These are phyloP conservation scores for Lydus trimaculatus DNA, from an alignment of 2,888 invertebrate species.

Conservation along the genomic window DNA sequence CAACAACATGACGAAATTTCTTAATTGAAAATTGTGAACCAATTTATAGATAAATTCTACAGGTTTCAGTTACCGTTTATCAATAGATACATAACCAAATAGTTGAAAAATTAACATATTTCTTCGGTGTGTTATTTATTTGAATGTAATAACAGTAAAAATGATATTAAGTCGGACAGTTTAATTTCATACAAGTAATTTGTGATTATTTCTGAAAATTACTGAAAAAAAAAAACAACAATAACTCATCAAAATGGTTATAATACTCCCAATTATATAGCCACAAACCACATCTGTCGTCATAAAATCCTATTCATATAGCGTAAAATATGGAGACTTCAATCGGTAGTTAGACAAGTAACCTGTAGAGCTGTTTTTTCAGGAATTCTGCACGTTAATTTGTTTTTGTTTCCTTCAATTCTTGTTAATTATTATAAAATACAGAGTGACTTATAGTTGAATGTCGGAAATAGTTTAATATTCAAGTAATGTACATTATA, in stretches of 20 bases:
- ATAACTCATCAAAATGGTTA: neutral
- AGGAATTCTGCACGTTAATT: neutral
- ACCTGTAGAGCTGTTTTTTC: neutral
- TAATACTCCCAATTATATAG: neutral
- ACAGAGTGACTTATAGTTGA: neutral
- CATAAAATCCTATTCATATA: neutral
- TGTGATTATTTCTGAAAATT: neutral
- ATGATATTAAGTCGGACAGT: no score
- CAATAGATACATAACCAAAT: no score
- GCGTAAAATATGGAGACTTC: neutral
- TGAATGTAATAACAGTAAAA: neutral
- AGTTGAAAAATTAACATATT: no score
- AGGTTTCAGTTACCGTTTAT: no score
- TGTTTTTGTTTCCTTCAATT: neutral
- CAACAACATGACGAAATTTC: no score
- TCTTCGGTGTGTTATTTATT: neutral
- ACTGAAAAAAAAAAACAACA: neutral
- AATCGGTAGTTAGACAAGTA: slow-evolving; percentile 6
- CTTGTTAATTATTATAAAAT: neutral
- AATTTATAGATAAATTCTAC: no score
- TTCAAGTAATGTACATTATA: slow-evolving; percentile 3
- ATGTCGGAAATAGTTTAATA: neutral
- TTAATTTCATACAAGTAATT: neutral
- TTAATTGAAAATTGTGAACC: no score
- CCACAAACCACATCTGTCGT: neutral